phyloP scores from a whole-genome alignment of 92 coral and sea anemone genomes.

The Epizoanthus ramosus region DNA sequence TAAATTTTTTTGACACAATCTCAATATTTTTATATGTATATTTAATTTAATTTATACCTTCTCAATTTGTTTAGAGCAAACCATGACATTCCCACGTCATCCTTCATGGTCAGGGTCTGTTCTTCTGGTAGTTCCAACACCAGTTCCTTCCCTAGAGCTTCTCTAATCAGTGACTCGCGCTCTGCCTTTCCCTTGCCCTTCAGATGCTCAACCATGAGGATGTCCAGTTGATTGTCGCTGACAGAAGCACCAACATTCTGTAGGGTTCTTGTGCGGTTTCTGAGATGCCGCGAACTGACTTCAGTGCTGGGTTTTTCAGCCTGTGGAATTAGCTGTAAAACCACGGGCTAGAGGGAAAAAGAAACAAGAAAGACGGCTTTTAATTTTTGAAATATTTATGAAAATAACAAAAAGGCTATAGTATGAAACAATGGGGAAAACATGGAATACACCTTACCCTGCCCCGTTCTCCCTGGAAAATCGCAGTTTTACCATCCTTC shows the following conservation, averaged over 20 bases:
- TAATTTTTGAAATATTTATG: no score
- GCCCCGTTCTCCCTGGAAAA: neutral
- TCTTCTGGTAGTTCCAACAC: neutral
- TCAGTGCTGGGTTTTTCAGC: no score
- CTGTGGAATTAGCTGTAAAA: no score
- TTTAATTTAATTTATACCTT: neutral
- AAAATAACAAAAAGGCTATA: no score
- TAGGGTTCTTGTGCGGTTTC: no score
- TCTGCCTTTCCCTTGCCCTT: neutral
- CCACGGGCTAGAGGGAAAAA: no score
- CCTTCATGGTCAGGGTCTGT: neutral
- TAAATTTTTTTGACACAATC: no score
- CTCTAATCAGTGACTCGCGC: neutral
- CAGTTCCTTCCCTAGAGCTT: neutral
- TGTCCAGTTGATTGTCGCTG: neutral
- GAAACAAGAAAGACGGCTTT: no score
- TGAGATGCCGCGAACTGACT: no score
- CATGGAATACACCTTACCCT: neutral
- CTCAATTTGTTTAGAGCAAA: neutral
- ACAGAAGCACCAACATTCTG: no score
- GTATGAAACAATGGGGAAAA: no score
- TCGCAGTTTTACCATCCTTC: slow-evolving; percentile 2
- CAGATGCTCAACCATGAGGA: neutral
- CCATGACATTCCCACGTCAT: neutral
- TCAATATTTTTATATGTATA: no score